Conservation (phyloP, 92 coral and sea anemone species). For the Paragorgia papillata region DNA sequence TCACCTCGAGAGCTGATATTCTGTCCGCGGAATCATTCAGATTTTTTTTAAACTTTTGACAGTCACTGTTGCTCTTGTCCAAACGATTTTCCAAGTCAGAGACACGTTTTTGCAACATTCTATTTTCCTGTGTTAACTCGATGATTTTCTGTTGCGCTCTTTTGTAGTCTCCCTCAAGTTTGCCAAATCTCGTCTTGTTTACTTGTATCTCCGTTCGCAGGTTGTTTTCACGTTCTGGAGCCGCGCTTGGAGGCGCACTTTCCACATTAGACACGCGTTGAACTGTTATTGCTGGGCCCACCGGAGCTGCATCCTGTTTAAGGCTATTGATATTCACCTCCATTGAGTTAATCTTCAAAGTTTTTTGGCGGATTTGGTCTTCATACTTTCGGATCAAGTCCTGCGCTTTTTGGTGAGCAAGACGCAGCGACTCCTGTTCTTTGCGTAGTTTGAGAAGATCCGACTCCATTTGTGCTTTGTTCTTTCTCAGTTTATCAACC, state of each 20-base stretch:
- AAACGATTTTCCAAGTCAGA: constrained; percentile 53
- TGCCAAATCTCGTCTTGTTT: constrained; percentile 55
- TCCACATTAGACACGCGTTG: constrained; percentile 76
- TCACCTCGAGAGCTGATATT: constrained; percentile 78
- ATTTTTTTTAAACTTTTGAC: constrained; percentile 62
- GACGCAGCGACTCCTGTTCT: constrained; percentile 57
- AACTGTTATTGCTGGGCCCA: constrained; percentile 58
- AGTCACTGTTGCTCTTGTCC: constrained; percentile 61
- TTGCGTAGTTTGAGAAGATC: constrained; percentile 56
- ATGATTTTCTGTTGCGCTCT: constrained; percentile 66
- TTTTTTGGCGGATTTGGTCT: constrained; percentile 70
- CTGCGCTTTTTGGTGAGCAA: constrained; percentile 59
- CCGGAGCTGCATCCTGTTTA: constrained; percentile 62
- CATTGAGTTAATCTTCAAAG: constrained; percentile 71
- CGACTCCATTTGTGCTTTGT: constrained; percentile 69
- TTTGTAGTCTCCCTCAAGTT: constrained; percentile 60
- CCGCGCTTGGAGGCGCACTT: constrained; percentile 66
- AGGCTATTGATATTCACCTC: constrained; percentile 70
- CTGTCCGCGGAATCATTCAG: constrained; percentile 56
- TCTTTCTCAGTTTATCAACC: constrained; percentile 55
- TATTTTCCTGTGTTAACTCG: constrained; percentile 64
- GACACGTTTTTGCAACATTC: constrained; percentile 56
- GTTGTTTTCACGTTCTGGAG: constrained; percentile 81
- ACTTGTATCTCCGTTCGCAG: constrained; percentile 69
- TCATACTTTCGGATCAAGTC: constrained; percentile 65